These are phyloP conservation scores for Lerista edwardsae DNA, from an alignment of 2,797 vertebrate genomes.

Conservation along the genomic window DNA sequence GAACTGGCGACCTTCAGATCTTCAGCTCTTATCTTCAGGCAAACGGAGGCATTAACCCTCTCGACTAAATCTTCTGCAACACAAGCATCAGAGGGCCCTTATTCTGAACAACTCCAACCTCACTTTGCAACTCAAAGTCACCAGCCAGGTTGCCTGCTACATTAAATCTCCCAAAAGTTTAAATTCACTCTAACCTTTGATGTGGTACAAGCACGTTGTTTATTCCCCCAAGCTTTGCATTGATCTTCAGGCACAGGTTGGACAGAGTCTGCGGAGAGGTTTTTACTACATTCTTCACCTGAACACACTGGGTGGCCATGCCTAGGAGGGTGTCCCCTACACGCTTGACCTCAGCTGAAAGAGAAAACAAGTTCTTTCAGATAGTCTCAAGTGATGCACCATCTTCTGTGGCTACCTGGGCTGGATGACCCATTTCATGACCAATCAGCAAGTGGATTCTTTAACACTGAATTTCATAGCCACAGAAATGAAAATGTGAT, in stretches of 20 bases:
- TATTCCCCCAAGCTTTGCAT: conserved; percentile 97
- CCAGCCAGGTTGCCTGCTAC: not conserved
- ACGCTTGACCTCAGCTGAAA: conserved; percentile 95
- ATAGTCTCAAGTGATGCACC: not conserved
- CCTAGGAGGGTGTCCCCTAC: conserved; percentile 97
- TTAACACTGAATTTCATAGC: not conserved
- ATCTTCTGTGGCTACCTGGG: not conserved
- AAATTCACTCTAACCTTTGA: conserved; percentile 86
- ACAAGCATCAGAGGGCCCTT: not conserved
- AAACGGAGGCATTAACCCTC: too few species aligned
- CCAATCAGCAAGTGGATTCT: not conserved
- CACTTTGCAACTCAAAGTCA: conserved; percentile 12
- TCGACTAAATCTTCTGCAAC: too few species aligned
- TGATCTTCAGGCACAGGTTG: conserved; percentile 99
- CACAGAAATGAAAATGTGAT: not conserved
- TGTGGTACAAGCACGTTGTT: conserved; percentile 98
- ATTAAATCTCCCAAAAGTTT: not conserved
- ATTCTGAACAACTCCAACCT: not conserved
- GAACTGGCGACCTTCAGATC: too few species aligned
- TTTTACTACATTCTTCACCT: conserved; percentile 99
- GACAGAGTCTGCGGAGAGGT: conserved; percentile 98
- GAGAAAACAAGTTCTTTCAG: conserved; percentile 33
- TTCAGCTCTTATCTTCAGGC: too few species aligned
- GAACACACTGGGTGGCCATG: conserved; percentile 99
- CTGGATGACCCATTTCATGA: not conserved